Evolutionary conservation across 2,797 vertebrate genomes (phyloP).

Genomic region (Taeniopygia guttata): DNA sequence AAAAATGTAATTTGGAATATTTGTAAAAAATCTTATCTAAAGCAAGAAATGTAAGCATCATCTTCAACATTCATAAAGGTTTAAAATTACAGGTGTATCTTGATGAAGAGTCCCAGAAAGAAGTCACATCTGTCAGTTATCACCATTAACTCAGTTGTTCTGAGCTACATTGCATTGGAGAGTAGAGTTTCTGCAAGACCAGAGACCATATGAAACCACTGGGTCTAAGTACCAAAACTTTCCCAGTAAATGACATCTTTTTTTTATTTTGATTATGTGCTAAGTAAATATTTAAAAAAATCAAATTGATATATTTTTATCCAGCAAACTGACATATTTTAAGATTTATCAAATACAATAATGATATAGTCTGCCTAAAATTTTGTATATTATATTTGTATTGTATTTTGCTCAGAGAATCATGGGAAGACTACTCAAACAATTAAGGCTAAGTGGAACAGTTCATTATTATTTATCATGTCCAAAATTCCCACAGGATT

Average conservation of each 20-base stretch:
- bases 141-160: background rate
- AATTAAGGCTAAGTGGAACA: background rate
- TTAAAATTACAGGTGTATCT: background rate
- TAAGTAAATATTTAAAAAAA: background rate
- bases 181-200: background rate
- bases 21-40: background rate
- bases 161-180: background rate
- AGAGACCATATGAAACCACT: background rate
- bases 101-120: background rate
- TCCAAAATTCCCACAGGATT: background rate
- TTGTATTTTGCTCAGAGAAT: background rate
- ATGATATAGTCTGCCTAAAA: background rate
- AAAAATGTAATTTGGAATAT: background rate
- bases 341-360: background rate
- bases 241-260: background rate
- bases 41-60: background rate
- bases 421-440: background rate
- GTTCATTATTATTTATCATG: background rate
- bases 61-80: background rate
- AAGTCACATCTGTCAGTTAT: background rate
- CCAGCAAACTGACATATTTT: background rate
- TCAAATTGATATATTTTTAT: background rate
- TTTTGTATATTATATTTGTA: background rate
- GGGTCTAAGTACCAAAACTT: background rate
- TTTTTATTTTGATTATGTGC: background rate